These are phyloP conservation scores for Nephrocerus scutellatus DNA, from an alignment of 2,888 invertebrate species.

Conservation along the genomic window DNA sequence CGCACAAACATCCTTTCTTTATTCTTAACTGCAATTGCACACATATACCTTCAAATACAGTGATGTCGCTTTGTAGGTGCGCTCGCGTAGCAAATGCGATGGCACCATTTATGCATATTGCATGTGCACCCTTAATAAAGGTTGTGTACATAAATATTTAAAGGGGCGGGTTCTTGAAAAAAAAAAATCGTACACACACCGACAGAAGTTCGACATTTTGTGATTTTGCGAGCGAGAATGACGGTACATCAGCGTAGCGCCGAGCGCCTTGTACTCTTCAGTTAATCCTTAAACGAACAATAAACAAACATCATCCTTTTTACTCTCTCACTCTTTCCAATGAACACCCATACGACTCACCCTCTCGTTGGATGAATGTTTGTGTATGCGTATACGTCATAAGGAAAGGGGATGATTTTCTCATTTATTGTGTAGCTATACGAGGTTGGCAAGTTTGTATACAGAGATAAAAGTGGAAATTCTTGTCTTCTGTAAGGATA, in stretches of 20 bases:
- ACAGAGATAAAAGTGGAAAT: no score
- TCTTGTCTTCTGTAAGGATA: no score
- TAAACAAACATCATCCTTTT: slow-evolving; percentile 16
- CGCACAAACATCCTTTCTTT: no score
- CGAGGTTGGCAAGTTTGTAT: no score
- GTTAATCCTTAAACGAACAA: slow-evolving; percentile 22
- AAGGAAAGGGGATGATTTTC: slow-evolving; percentile 25
- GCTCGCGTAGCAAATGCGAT: no score
- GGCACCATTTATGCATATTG: no score
- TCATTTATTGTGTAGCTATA: slow-evolving; percentile 39
- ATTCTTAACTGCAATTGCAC: no score
- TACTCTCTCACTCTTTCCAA: neutral
- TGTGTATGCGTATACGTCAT: neutral
- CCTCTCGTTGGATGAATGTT: neutral
- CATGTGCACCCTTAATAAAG: slow-evolving; percentile 25
- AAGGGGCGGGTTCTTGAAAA: slow-evolving; percentile 43
- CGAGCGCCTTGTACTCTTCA: slow-evolving; percentile 14
- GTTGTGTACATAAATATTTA: slow-evolving; percentile 39
- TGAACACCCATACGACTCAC: no score
- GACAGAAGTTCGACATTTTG: slow-evolving; percentile 41
- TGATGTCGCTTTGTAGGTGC: no score
- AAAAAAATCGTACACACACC: slow-evolving; percentile 20
- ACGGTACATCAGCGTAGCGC: slow-evolving; percentile 20
- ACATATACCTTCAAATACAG: no score
- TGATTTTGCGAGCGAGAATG: slow-evolving; percentile 34